Evolutionary conservation across 1,140 invertebrate genomes (phyloP).

Genomic region (Bombus terrestris): DNA sequence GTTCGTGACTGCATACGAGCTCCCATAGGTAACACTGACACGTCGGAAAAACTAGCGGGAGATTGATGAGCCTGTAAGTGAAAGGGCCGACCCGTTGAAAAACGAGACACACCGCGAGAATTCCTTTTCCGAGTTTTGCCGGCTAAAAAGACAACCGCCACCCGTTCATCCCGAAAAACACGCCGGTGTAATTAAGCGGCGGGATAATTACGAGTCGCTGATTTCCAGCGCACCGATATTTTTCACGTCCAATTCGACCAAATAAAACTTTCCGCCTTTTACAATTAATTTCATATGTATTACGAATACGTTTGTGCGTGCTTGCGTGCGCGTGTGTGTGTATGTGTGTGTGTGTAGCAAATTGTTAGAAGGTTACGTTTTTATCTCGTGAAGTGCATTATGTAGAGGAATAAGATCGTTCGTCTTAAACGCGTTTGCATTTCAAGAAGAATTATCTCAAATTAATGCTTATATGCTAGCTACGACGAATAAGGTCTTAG

Average conservation of each 20-base stretch:
- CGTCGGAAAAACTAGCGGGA: slow-evolving; percentile 57
- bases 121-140: slow-evolving; percentile 46
- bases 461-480: too few species aligned
- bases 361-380: not conserved
- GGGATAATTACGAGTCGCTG: slow-evolving; percentile 57
- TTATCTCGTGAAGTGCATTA: too few species aligned
- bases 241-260: not conserved
- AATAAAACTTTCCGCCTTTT: not conserved
- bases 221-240: slow-evolving; percentile 40
- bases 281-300: not conserved
- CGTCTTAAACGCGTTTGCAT: too few species aligned
- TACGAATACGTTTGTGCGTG: too few species aligned
- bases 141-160: not conserved
- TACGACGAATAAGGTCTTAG: too few species aligned
- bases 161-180: slow-evolving; percentile 3
- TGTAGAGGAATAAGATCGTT: too few species aligned
- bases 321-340: too few species aligned
- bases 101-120: slow-evolving; percentile 57
- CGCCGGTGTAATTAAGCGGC: slow-evolving; percentile 55
- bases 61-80: slow-evolving; percentile 68
- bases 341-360: too few species aligned
- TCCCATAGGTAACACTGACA: slow-evolving; percentile 37
- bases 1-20: slow-evolving; percentile 43
- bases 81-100: slow-evolving; percentile 58
- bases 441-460: too few species aligned